These are phyloP conservation scores for Drosophila subquinaria DNA, from an alignment of 2,888 invertebrate genomes.

Conservation along the genomic window DNA sequence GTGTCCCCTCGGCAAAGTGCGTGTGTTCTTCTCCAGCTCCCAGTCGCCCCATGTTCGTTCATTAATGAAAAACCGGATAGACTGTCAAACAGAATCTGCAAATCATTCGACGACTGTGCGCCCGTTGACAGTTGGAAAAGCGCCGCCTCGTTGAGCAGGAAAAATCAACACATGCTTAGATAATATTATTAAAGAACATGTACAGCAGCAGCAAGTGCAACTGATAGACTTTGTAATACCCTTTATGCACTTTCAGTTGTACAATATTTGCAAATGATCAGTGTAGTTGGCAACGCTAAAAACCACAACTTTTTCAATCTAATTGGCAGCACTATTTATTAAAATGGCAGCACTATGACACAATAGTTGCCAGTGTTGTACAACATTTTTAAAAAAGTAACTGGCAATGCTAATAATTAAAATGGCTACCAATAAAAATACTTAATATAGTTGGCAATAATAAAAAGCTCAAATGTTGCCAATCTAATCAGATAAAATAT, in stretches of 20 bases:
- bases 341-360: too few relatives aligned
- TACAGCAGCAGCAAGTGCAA: background rate
- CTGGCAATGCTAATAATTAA: background rate
- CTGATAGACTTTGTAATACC: constrained; percentile 11
- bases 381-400: background rate
- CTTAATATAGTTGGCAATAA: background rate
- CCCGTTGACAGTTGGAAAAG: constrained; percentile 78
- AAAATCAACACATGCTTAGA: constrained; percentile 82
- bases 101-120: constrained; percentile 74
- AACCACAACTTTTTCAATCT: background rate
- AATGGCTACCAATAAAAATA: background rate
- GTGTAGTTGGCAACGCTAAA: background rate
- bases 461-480: background rate
- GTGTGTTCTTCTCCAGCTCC: constrained; percentile 58
- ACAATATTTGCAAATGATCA: too few relatives aligned
- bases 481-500: too few relatives aligned
- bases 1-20: constrained; percentile 49
- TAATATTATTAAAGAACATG: constrained; percentile 51
- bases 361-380: background rate
- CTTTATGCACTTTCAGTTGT: background rate
- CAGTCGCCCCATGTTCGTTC: constrained; percentile 60
- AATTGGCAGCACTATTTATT: background rate
- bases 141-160: constrained; percentile 62
- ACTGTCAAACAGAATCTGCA: constrained; percentile 79
- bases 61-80: constrained; percentile 81